Percentiles rank a stretch among this genome's conserved stretches.
These are phyloP conservation scores for Orius insidiosus DNA, from an alignment of 1,140 invertebrate genomes.

Conservation along the genomic window DNA sequence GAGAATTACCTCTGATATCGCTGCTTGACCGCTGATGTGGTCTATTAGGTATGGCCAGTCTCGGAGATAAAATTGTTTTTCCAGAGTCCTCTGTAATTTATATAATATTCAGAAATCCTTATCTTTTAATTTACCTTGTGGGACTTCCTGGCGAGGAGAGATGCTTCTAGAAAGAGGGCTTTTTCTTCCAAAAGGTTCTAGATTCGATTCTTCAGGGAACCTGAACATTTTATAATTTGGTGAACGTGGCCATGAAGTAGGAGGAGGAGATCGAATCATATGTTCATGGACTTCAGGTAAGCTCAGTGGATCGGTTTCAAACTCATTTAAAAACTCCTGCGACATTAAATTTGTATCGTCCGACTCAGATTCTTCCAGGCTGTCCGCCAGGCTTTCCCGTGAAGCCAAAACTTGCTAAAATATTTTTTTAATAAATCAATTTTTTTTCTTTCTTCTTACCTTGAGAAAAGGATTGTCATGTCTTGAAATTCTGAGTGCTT, in stretches of 20 bases:
- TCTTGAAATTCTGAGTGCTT: conserved; percentile 53
- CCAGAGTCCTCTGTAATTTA: conserved; percentile 8
- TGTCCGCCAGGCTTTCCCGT: conserved; percentile 53
- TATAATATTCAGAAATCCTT: too few relatives aligned
- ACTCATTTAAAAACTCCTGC: conserved; percentile 45
- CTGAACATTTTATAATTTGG: conserved; percentile 25
- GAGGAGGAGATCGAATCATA: conserved; percentile 62
- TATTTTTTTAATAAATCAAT: neutral
- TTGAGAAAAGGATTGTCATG: conserved; percentile 70
- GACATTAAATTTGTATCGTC: conserved; percentile 59
- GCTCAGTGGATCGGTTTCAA: conserved; percentile 47
- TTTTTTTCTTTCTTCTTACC: conserved; percentile 25
- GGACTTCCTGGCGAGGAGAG: conserved; percentile 15
- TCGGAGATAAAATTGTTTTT: conserved; percentile 13
- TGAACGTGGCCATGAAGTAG: conserved; percentile 43
- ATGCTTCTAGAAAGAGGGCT: conserved; percentile 16
- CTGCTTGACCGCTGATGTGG: conserved; percentile 19
- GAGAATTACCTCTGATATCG: conserved; percentile 18
- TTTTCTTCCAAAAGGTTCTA: conserved; percentile 9
- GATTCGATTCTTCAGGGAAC: conserved; percentile 22
- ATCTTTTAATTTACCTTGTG: too few relatives aligned
- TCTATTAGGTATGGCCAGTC: conserved; percentile 13
- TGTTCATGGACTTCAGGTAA: conserved; percentile 65
- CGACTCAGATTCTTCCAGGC: conserved; percentile 48
- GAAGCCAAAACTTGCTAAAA: conserved; percentile 52